Evolutionary conservation across 2,797 vertebrate species (phyloP), one percentile per base, ranked within the genome.

Genomic region (Lates japonicus): DNA sequence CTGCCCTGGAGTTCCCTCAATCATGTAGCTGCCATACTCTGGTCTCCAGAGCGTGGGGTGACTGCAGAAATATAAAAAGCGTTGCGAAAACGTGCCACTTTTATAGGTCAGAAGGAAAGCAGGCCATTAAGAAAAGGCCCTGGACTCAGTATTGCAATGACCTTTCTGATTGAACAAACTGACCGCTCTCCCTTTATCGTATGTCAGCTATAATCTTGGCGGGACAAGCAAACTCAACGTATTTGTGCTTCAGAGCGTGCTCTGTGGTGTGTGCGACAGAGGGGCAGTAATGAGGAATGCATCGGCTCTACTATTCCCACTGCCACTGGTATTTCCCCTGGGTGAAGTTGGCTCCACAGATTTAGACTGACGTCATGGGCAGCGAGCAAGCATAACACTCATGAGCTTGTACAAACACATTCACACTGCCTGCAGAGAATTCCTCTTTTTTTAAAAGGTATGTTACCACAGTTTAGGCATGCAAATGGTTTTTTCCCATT

Each of bases 41-140:
- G 98, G 98, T 88, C 98, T 97, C 98, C 98, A 99, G 48, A 99
- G 97, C 0, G 98, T 99, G 29, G 98, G 98, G 78, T 99, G 98
- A 89, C 98, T 99, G 70, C 3, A 88, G 77, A 80, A 19, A 83
- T 0, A 86, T 1, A 39, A 79, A 78, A 49, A 69, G n/a, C 22
- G 58, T 39, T 64, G 9, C 63, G 5, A 76, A 85, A 82, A 60
- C 16, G n/a, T 54, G 69, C 7, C 25, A 10, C 29, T 52, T 62
- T 65, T 31, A 42, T 7, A 61, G 4, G 46, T 65, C 46, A 44
- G n/a, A 1, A 22, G 42, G 55, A 37, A 67, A 74, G 20, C 41
- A 33, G 13, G 55, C 29, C 4, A n/a, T 42, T 7, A 54, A 60
- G 22, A 42, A 52, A 59, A 33, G 4, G 55, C 54, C 60, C 16